phyloP scores from a whole-genome alignment of 2,888 invertebrate species.

The Schrankia costaestrigalis region DNA sequence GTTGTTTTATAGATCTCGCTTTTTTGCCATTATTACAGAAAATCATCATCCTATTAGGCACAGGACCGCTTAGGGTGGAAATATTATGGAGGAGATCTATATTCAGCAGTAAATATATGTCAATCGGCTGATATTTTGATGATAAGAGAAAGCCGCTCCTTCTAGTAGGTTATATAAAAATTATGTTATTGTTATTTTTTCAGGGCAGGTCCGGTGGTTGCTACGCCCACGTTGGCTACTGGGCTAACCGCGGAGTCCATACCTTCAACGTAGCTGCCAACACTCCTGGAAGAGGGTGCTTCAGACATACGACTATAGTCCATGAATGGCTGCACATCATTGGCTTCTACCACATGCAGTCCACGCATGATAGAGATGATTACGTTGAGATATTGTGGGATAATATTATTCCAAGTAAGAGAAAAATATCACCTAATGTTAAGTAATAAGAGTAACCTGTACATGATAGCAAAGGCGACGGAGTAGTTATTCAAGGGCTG shows the following conservation, averaged over 20 bases:
- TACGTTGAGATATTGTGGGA: conserved; percentile 84
- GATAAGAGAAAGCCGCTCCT: no score
- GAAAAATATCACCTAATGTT: no score
- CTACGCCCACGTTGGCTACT: conserved; percentile 49
- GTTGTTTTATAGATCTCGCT: no score
- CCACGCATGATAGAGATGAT: conserved; percentile 43
- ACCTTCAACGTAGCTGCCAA: conserved; percentile 65
- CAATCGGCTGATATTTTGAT: no score
- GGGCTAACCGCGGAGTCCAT: conserved; percentile 45
- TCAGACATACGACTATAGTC: conserved; percentile 79
- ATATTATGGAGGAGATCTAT: no score
- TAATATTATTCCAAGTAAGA: conserved; percentile 82
- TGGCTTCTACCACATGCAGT: conserved; percentile 58
- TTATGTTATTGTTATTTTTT: neutral
- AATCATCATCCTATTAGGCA: no score
- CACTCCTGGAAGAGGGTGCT: conserved; percentile 68
- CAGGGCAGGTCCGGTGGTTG: conserved; percentile 44
- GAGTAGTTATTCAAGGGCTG: no score
- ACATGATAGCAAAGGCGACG: neutral
- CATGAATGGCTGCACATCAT: conserved; percentile 82
- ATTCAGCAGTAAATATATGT: no score
- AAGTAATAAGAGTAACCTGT: conserved; percentile 1
- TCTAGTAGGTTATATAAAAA: neutral
- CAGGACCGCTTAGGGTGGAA: no score
- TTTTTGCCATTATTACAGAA: no score